These are phyloP conservation scores for Germaria angustata DNA, from an alignment of 2,888 invertebrate genomes.

Conservation along the genomic window DNA sequence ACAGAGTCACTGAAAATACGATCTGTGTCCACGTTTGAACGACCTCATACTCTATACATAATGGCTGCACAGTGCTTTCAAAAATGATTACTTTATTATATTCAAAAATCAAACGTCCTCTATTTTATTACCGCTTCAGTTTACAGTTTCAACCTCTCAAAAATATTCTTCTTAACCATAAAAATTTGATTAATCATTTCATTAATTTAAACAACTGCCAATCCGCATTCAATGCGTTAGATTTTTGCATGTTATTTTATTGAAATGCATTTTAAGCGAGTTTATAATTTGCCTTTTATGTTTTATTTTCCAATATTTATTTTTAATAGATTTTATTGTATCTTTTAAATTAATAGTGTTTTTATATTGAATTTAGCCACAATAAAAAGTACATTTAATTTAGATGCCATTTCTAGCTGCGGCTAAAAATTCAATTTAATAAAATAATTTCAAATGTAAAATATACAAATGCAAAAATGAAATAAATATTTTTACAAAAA, in stretches of 20 bases:
- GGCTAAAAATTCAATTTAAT: constrained; percentile 63
- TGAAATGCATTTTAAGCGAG: background rate
- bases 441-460: constrained; percentile 44
- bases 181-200: background rate
- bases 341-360: constrained; percentile 46
- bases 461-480: constrained; percentile 15
- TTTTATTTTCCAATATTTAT: constrained; percentile 30
- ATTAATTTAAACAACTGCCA: background rate
- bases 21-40: too few species aligned
- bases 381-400: constrained; percentile 24
- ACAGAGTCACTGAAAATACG: too few species aligned
- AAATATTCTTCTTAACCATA: too few species aligned
- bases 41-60: too few species aligned
- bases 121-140: too few species aligned
- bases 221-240: background rate
- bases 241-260: background rate
- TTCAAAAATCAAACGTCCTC: too few species aligned
- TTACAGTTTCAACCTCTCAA: too few species aligned
- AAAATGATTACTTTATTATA: too few species aligned
- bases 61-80: too few species aligned
- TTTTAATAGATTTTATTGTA: constrained; percentile 51
- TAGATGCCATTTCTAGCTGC: constrained; percentile 49
- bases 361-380: constrained; percentile 40
- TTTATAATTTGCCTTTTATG: constrained; percentile 3
- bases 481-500: constrained; percentile 26